Percentiles rank a stretch among this genome's conserved stretches.
Conservation (phyloP, 2,888 invertebrate species). For the Mamestra brassicae region DNA sequence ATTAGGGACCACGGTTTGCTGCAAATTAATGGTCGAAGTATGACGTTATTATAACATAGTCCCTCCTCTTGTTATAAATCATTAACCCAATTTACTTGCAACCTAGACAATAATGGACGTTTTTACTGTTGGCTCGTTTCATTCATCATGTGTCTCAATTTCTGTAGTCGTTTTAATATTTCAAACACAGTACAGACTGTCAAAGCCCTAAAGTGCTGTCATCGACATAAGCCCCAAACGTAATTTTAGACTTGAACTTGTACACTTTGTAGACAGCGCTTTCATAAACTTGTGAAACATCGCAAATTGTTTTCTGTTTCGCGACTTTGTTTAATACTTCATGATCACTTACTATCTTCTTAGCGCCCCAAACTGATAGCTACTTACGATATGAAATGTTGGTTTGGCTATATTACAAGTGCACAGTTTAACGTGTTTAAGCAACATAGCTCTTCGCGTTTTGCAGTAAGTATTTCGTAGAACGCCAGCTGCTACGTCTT, state of each 20-base stretch:
- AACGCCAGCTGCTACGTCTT: not conserved
- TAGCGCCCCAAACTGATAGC: conserved; percentile 14
- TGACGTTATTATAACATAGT: conserved; percentile 32
- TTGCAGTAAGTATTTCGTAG: not conserved
- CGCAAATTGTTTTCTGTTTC: conserved; percentile 30
- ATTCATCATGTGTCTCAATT: conserved; percentile 14
- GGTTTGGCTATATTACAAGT: conserved; percentile 5
- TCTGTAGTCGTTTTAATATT: conserved; percentile 1
- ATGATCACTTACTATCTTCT: not conserved
- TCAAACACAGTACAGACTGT: conserved; percentile 13
- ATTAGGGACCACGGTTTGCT: conserved; percentile 29
- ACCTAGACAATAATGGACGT: conserved; percentile 2
- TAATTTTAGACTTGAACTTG: conserved; percentile 30
- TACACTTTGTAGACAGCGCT: conserved; percentile 24
- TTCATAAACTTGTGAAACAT: conserved; percentile 42
- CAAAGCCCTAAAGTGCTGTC: conserved; percentile 32
- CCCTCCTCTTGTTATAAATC: conserved; percentile 25
- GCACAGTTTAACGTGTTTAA: not conserved
- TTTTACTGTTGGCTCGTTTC: not conserved
- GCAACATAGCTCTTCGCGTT: not conserved
- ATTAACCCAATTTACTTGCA: conserved; percentile 41
- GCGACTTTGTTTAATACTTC: not conserved
- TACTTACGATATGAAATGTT: conserved; percentile 16
- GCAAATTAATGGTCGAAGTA: conserved; percentile 57
- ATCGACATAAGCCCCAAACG: not conserved